phyloP scores from a whole-genome alignment of 2,797 vertebrate species.

The Acropternis orthonyx region DNA sequence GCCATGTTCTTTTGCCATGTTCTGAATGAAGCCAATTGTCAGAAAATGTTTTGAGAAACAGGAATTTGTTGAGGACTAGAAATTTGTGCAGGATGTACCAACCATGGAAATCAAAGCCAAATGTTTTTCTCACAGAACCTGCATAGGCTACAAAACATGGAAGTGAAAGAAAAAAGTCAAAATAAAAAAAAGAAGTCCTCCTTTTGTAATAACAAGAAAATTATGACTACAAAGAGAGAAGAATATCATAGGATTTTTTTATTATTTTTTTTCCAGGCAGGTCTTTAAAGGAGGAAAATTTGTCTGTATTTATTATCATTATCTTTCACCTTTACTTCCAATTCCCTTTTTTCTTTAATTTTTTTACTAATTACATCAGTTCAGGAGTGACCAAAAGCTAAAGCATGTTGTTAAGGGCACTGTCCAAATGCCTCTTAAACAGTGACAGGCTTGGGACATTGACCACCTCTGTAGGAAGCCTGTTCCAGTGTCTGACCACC shows the following conservation, averaged over 20 bases:
- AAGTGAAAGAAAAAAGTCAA: neutral
- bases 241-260: neutral
- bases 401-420: neutral
- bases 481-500: neutral
- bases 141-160: neutral
- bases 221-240: neutral
- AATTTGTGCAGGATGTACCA: neutral
- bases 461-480: neutral
- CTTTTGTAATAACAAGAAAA: neutral
- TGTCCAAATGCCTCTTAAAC: neutral
- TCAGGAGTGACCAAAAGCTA: neutral
- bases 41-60: too few species aligned
- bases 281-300: neutral
- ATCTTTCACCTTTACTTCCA: neutral
- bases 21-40: too few species aligned
- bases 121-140: neutral
- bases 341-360: neutral
- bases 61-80: neutral
- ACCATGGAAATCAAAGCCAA: neutral
- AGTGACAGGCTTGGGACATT: neutral
- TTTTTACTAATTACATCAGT: neutral
- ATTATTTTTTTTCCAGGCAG: too few species aligned
- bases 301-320: neutral
- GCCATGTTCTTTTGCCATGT: too few species aligned
- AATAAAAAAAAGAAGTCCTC: neutral